Evolutionary conservation across 2,113 vertebrate genomes (phyloP), one percentile per base, ranked within the genome.

Genomic region (Bos indicus): DNA sequence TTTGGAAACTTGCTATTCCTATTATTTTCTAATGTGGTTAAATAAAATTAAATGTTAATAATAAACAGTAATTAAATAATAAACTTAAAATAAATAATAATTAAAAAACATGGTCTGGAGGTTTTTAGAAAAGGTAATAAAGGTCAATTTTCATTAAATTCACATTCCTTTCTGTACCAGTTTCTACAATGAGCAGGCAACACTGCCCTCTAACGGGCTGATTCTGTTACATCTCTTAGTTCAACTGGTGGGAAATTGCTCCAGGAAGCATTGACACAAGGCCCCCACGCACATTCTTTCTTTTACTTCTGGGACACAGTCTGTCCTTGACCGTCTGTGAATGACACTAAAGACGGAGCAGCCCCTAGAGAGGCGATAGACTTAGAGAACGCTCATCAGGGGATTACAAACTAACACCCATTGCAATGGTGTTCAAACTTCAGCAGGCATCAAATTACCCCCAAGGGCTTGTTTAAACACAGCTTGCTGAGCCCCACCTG

Each of bases 11-110:
- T 83, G 14, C 43, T 88, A 54, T 88, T 91, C 33, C 67, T 78
- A 83, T 97, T 91, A 95, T 92, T 93, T 93, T 64, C 87, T 95
- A 90, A 90, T 43, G 33, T 56, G 64, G 77, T 97, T 97, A 97
- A 98, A 98, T 98, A 98, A 97, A 96, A 91, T 59, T 57, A 95
- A 96, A 88, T 88, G 87, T 28, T 96, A 97, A 97, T 90, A 97
- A 97, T 85, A 97, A 64, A 93, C 28, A 89, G 13, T 23, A 92
- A 94, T 96, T 98, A 97, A 98, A 98, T 98, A 97, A 95, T 33
- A 82, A 52, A 62, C 26, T 78, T 90, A 88, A 97, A 98, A 97
- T 97, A 98, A 97, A 96, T 98, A 91, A 92, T 96, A 78, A 85
- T 88, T 95, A 57, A n/a, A 95, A 91, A 98, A 5, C 40, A 25